These are phyloP conservation scores for Montipora cactus DNA, from an alignment of 64 coral and sea anemone genomes.

Conservation along the genomic window DNA sequence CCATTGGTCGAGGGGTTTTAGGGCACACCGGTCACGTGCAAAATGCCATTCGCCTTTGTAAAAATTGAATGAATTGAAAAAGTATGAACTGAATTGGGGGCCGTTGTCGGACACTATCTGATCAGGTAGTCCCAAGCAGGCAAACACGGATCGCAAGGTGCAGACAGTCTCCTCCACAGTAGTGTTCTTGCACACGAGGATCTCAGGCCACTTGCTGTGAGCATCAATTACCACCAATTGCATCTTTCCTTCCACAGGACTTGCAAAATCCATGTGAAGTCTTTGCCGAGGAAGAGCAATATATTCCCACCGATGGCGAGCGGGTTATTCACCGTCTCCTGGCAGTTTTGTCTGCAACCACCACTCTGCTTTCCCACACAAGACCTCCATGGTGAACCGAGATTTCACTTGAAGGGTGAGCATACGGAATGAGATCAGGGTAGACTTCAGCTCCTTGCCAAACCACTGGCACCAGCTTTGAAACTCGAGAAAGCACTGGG, in stretches of 20 bases:
- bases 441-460: background rate
- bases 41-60: too few species aligned
- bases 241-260: background rate
- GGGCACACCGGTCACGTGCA: too few species aligned
- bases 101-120: background rate
- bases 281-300: too few species aligned
- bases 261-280: too few species aligned
- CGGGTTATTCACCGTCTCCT: too few species aligned
- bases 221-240: background rate
- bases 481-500: conserved; percentile 47
- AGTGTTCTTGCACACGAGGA: background rate
- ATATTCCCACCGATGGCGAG: too few species aligned
- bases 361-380: conserved; percentile 28
- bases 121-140: background rate
- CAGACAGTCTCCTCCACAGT: background rate
- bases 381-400: background rate
- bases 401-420: background rate
- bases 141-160: background rate
- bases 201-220: background rate
- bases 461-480: conserved; percentile 38
- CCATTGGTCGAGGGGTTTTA: too few species aligned
- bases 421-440: conserved; percentile 17
- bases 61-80: background rate
- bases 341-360: background rate
- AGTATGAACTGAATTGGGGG: background rate